Evolutionary conservation across 2,888 invertebrate genomes (phyloP).

Genomic region (Acrobasis consociella): DNA sequence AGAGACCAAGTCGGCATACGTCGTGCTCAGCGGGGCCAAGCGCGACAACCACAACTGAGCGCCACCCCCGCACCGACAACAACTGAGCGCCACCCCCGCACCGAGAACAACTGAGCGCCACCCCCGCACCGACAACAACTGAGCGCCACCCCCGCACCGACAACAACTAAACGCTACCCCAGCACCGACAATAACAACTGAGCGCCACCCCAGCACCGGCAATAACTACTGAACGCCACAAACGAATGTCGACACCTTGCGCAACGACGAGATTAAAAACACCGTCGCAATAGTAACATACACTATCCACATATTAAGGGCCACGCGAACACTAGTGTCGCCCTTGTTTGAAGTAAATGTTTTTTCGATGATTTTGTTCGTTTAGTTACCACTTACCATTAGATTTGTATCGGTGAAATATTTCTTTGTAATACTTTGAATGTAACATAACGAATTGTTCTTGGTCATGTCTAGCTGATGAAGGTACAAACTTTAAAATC

Average conservation of each 20-base stretch:
- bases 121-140: constrained; percentile 44
- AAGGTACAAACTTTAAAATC: too few relatives aligned
- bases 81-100: constrained; percentile 74
- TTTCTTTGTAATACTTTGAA: too few relatives aligned
- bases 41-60: constrained; percentile 54
- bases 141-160: constrained; percentile 67
- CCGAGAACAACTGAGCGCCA: constrained; percentile 77
- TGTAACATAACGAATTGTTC: too few relatives aligned
- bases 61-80: constrained; percentile 12
- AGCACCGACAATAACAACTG: constrained; percentile 55
- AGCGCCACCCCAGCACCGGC: constrained; percentile 37
- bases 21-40: constrained; percentile 95
- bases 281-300: too few relatives aligned
- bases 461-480: too few relatives aligned
- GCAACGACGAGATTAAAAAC: too few relatives aligned
- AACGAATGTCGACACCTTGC: too few relatives aligned
- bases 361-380: too few relatives aligned
- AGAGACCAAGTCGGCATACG: constrained; percentile 95
- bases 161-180: constrained; percentile 85
- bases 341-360: too few relatives aligned
- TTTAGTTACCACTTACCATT: too few relatives aligned
- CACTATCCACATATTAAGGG: too few relatives aligned
- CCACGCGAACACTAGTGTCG: neutral
- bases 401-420: too few relatives aligned
- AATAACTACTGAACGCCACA: constrained; percentile 41